phyloP scores from a whole-genome alignment of 2,797 vertebrate species.

The Paguma larvata region DNA sequence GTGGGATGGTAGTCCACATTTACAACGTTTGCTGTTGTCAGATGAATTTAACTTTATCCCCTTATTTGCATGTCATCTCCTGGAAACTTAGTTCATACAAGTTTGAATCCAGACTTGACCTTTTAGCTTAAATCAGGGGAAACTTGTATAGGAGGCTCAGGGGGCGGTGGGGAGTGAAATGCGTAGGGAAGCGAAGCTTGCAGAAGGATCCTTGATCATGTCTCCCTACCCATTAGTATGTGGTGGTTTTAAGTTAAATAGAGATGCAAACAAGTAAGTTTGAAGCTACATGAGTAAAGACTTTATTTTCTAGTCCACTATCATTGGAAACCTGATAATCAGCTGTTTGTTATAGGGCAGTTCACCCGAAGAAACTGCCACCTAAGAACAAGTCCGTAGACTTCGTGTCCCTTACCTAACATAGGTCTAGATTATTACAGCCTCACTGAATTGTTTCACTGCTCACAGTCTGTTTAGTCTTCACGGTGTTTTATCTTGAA shows the following conservation, averaged over 20 bases:
- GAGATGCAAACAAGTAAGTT: conserved; percentile 32
- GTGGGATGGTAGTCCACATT: conserved; percentile 61
- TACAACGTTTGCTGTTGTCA: conserved; percentile 71
- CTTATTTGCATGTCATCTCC: conserved; percentile 68
- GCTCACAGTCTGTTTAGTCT: conserved; percentile 3
- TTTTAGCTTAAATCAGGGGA: conserved; percentile 63
- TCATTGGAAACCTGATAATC: neutral
- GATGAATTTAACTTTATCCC: conserved; percentile 58
- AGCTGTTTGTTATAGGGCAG: neutral
- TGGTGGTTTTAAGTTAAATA: neutral
- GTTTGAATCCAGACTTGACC: conserved; percentile 66
- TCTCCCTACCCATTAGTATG: neutral
- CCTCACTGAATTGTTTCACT: conserved; percentile 38
- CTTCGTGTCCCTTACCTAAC: neutral
- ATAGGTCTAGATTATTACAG: conserved; percentile 9
- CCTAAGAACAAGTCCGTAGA: neutral
- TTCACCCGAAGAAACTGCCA: conserved; percentile 12
- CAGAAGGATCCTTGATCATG: conserved; percentile 51
- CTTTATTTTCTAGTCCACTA: conserved; percentile 29
- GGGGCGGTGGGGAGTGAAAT: neutral
- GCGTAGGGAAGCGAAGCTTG: neutral
- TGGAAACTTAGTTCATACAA: conserved; percentile 69
- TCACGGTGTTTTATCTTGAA: conserved; percentile 19
- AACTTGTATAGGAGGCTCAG: neutral
- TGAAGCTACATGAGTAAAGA: conserved; percentile 20